Base-by-base conservation (phyloP, 2,113 vertebrate genomes). In the Hemiprocne comata region DNA sequence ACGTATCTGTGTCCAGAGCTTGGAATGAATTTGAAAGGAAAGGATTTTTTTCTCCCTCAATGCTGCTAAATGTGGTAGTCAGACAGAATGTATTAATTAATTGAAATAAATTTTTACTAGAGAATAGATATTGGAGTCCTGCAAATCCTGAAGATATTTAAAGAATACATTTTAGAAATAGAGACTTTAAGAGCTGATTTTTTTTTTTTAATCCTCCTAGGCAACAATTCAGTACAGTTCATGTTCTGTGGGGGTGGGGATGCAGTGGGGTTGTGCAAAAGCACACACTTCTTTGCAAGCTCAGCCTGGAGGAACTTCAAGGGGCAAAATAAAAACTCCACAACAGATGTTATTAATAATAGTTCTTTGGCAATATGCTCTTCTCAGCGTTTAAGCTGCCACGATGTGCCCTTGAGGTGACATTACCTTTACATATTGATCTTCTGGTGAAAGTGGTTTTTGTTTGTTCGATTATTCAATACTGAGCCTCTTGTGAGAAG, bases 291-390 rank as follows among this genome's bases (percentile, higher is more conserved):
- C 90, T 54, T 46, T 87, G 92, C 77, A 84, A 31, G 36, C 75
- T 92, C 91, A 91, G 81, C 81, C 67, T 93, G 66, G 71, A 96
- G 91, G 77, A 85, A 71, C 90, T 90, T 96, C 64, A 91, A 85
- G 94, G 89, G 87, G 55, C 86, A 80, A 75, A 78, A 28, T 40
- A 20, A 80, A 65, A 69, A 64, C 53, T 38, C 11, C 44, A 28
- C 76, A 72, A 7, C 50, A 91, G 87, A 74, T 91, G 89, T 80
- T 85, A 67, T 85, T 95, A 92, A 88, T 69, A 95, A 65, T 67
- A 79, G 72, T 77, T 89, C 75, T 85, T 69, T 53, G 75, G 51
- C 90, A 57, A 11, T 77, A 33, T 70, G 84, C 82, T 87, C 73
- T 78, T 88, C 87, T 93, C 91, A 87, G 88, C 34, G 0, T 79